phyloP scores from a whole-genome alignment of 2,113 vertebrate species.

The Gallinago undulata region DNA sequence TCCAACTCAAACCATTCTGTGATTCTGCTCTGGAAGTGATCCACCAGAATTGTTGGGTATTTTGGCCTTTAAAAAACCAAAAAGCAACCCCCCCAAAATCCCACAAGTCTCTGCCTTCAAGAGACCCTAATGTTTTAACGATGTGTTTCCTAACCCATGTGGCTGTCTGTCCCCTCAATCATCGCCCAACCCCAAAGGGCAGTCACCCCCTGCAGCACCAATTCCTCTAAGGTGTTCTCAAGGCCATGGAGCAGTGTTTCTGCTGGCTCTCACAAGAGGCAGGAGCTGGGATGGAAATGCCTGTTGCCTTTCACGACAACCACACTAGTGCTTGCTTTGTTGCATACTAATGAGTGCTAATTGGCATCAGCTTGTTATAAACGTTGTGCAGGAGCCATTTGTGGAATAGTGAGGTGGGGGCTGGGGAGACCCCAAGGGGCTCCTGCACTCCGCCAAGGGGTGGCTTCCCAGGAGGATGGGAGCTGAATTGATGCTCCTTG shows the following conservation, averaged over 20 bases:
- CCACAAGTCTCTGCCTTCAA: background rate
- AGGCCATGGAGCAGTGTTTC: background rate
- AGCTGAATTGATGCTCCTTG: background rate
- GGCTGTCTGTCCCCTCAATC: background rate
- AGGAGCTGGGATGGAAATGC: slow-evolving; percentile 57
- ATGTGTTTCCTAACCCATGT: background rate
- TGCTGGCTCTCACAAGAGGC: slow-evolving; percentile 3
- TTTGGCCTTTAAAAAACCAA: background rate
- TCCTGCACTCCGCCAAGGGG: rapidly evolving
- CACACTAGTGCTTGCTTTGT: slow-evolving; percentile 50
- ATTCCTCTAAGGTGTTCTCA: background rate
- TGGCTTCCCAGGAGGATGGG: background rate
- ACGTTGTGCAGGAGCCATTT: background rate
- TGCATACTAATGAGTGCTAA: slow-evolving; percentile 70
- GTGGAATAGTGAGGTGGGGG: background rate
- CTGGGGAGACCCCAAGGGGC: background rate
- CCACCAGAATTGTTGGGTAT: background rate
- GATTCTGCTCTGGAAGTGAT: background rate
- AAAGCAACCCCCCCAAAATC: rapidly evolving
- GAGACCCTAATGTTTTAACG: background rate
- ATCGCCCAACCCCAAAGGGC: background rate
- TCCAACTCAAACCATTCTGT: background rate
- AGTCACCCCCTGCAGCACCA: rapidly evolving
- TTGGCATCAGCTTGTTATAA: slow-evolving; percentile 40
- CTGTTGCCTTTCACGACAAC: slow-evolving; percentile 7